Percentiles rank a stretch among this genome's conserved stretches.
Evolutionary conservation across 1,140 invertebrate genomes (phyloP).

Genomic region (Listronotus bonariensis): DNA sequence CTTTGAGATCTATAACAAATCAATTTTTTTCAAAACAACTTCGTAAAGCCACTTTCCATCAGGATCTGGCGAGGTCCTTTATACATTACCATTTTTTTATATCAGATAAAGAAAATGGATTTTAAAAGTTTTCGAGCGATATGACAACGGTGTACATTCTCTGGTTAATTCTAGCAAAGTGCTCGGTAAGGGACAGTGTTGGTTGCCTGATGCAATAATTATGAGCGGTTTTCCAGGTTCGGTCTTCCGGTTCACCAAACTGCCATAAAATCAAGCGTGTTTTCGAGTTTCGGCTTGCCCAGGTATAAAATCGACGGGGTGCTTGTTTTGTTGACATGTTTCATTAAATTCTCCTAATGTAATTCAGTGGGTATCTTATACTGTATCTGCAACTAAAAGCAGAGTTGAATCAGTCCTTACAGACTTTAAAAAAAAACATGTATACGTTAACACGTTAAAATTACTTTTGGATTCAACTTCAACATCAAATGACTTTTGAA

Average conservation of each 20-base stretch:
- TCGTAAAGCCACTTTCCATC: too few species aligned
- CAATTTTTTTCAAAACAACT: too few species aligned
- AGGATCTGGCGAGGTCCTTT: too few species aligned
- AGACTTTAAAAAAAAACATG: too few species aligned
- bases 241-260: constrained; percentile 21
- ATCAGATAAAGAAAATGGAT: too few species aligned
- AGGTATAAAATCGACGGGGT: constrained; percentile 29
- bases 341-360: constrained; percentile 8
- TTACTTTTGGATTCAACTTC: too few species aligned
- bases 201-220: constrained; percentile 39
- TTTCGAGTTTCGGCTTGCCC: constrained; percentile 9
- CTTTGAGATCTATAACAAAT: too few species aligned
- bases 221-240: constrained; percentile 34
- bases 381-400: neutral
- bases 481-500: too few species aligned
- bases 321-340: constrained; percentile 4
- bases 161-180: constrained; percentile 12
- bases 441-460: too few species aligned
- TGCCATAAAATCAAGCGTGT: constrained; percentile 31
- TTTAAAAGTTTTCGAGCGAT: too few species aligned
- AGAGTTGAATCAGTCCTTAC: constrained; percentile 1
- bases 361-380: constrained; percentile 16
- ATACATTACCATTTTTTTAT: too few species aligned
- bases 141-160: neutral
- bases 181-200: constrained; percentile 18